Evolutionary conservation across 2,113 vertebrate genomes (phyloP).

Genomic region (Lucifuga dentata): DNA sequence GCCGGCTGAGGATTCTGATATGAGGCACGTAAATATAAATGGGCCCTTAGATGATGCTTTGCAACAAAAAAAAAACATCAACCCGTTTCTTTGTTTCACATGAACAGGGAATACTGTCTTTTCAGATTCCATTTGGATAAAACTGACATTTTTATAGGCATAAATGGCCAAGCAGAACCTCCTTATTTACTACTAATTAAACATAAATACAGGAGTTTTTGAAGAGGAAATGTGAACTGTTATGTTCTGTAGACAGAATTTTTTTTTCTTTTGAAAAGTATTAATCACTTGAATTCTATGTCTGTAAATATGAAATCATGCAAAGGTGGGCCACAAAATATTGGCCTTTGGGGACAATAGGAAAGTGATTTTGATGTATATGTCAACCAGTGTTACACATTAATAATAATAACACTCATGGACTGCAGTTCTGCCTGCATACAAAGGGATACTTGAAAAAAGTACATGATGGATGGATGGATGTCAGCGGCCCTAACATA

Average conservation of each 20-base stretch:
- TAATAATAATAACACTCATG: background rate
- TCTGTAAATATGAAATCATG: too few species aligned
- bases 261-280: too few species aligned
- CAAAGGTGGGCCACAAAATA: too few species aligned
- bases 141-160: background rate
- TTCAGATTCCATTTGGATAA: too few species aligned
- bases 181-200: too few species aligned
- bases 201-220: background rate
- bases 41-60: background rate
- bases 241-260: too few species aligned
- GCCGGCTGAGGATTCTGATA: background rate
- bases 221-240: background rate
- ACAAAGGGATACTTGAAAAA: slow-evolving; percentile 30
- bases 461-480: slow-evolving; percentile 16
- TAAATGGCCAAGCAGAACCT: background rate
- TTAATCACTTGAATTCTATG: too few species aligned
- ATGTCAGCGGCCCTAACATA: slow-evolving; percentile 8
- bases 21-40: background rate
- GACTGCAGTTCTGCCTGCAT: background rate
- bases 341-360: too few species aligned
- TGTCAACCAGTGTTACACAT: too few species aligned
- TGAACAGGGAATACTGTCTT: background rate
- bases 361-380: too few species aligned
- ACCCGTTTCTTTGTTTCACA: background rate
- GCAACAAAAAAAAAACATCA: background rate